A percentile compares a stretch with the other conserved stretches of the same genome.
Conservation (phyloP, 2,113 vertebrate species). For the Azemiops feae region DNA sequence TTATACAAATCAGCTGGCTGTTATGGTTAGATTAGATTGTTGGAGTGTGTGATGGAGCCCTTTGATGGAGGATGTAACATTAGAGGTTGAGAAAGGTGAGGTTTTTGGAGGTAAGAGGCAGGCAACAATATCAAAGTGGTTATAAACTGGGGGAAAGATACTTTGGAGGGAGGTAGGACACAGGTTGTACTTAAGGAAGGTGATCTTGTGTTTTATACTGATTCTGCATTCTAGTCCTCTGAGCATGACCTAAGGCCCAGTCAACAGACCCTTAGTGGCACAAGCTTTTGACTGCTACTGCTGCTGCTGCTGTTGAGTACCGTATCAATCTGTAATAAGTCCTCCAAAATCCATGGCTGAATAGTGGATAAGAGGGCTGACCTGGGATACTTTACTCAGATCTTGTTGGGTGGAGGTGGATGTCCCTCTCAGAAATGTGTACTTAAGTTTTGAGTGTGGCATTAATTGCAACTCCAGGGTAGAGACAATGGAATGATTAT, state of each 20-base stretch:
- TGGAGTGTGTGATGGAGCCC: neutral
- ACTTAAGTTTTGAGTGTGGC: neutral
- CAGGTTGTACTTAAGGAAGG: neutral
- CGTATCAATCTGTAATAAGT: neutral
- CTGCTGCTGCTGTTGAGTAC: neutral
- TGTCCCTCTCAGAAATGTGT: neutral
- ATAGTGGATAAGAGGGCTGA: neutral
- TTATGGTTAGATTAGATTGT: neutral
- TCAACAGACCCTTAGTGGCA: neutral
- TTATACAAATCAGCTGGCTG: neutral
- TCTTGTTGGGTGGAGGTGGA: neutral
- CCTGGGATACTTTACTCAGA: neutral
- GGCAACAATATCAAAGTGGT: neutral
- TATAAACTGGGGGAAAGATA: neutral
- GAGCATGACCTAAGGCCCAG: neutral
- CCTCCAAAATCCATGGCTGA: neutral
- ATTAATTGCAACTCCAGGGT: neutral
- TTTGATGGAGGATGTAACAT: neutral
- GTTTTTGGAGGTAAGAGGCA: neutral
- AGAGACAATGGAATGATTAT: neutral
- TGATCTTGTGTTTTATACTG: neutral
- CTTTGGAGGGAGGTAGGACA: neutral
- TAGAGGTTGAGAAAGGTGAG: neutral
- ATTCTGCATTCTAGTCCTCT: neutral
- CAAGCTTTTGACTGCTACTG: neutral